Percentiles rank a stretch among this genome's conserved stretches.
Evolutionary conservation across 2,888 invertebrate species (phyloP).

Genomic region (Muschampia plurimacula): DNA sequence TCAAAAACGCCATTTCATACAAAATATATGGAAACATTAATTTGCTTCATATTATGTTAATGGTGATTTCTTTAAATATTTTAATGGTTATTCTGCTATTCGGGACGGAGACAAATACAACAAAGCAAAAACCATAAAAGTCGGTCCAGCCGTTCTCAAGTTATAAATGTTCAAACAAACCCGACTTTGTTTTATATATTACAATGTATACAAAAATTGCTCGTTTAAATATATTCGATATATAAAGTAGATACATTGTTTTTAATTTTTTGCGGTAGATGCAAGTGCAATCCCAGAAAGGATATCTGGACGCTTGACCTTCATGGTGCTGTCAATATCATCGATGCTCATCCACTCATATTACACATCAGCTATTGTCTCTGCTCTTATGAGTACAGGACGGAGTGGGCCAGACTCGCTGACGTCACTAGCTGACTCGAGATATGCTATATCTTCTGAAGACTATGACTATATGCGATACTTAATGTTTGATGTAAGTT

Average conservation of each 20-base stretch:
- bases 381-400: slow-evolving; percentile 70
- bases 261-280: slow-evolving; percentile 53
- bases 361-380: slow-evolving; percentile 76
- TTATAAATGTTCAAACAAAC: too few relatives aligned
- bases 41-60: too few relatives aligned
- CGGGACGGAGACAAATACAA: too few relatives aligned
- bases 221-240: too few relatives aligned
- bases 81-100: too few relatives aligned
- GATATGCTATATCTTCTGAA: slow-evolving; percentile 69
- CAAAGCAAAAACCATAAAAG: too few relatives aligned
- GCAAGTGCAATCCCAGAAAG: slow-evolving; percentile 71
- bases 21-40: too few relatives aligned
- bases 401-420: slow-evolving; percentile 63
- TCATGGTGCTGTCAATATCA: slow-evolving; percentile 66
- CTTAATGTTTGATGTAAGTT: slow-evolving; percentile 69
- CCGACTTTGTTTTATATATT: too few relatives aligned
- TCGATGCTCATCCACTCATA: slow-evolving; percentile 76
- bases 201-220: too few relatives aligned
- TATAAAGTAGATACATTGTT: not conserved
- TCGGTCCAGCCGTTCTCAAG: too few relatives aligned
- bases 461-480: slow-evolving; percentile 68
- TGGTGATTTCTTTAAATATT: too few relatives aligned
- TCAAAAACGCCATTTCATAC: too few relatives aligned
- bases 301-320: slow-evolving; percentile 67
- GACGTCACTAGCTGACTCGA: slow-evolving; percentile 66